Percentiles rank a stretch among this genome's conserved stretches.
These are phyloP conservation scores for Scolopax rusticola DNA, from an alignment of 2,797 vertebrate genomes.

Conservation along the genomic window DNA sequence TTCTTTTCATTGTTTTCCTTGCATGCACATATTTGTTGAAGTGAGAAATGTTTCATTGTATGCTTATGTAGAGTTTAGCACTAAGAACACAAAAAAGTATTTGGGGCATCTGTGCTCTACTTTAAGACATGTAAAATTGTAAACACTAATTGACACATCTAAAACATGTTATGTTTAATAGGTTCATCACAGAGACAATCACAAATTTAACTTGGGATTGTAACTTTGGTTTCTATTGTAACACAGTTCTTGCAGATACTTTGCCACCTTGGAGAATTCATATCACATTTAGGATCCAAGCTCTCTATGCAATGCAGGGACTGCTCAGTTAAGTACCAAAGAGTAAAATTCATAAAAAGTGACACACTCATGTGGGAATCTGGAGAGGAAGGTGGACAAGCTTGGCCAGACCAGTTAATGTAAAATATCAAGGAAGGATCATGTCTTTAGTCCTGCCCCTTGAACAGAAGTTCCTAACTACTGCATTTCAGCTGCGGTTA, in stretches of 20 bases:
- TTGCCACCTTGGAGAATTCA: neutral
- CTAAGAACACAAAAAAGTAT: neutral
- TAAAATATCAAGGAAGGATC: neutral
- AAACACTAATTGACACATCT: neutral
- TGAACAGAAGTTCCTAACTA: neutral
- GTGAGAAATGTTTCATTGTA: neutral
- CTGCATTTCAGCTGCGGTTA: neutral
- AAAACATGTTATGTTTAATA: neutral
- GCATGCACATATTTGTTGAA: neutral
- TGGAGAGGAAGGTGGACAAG: neutral
- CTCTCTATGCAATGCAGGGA: neutral
- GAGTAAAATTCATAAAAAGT: neutral
- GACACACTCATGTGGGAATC: neutral
- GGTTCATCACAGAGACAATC: neutral
- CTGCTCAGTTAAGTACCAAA: neutral
- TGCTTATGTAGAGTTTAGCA: neutral
- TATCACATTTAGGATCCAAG: neutral
- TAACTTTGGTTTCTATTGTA: neutral
- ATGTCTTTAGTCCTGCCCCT: neutral
- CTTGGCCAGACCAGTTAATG: neutral
- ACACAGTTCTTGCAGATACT: neutral
- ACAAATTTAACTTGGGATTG: neutral
- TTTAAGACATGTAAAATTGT: neutral
- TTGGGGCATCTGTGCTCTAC: neutral
- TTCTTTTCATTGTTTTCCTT: neutral